Conservation (phyloP, 2,797 vertebrate genomes). For the Craterocephalus amniculus region DNA sequence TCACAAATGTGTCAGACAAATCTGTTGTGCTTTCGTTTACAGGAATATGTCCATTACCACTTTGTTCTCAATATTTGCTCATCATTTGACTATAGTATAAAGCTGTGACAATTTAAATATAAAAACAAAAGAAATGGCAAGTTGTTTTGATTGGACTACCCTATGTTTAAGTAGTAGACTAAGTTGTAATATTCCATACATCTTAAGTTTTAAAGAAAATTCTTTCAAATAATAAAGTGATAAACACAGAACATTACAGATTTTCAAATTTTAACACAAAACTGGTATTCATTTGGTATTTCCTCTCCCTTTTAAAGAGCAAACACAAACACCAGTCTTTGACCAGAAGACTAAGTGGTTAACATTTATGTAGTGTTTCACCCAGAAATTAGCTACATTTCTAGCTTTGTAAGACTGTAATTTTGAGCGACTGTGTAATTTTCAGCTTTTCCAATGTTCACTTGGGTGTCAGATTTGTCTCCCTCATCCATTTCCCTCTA, state of each 20-base stretch:
- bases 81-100: background rate
- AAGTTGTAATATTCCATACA: background rate
- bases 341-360: conserved; percentile 31
- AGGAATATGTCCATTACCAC: background rate
- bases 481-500: conserved; percentile 32
- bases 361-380: conserved; percentile 28
- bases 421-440: conserved; percentile 41
- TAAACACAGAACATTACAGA: background rate
- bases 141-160: background rate
- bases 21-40: no score
- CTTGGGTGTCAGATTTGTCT: conserved; percentile 50
- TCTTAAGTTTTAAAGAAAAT: no score
- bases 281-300: conserved; percentile 2
- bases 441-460: conserved; percentile 38
- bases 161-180: background rate
- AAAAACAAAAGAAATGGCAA: background rate
- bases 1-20: background rate
- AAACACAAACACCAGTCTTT: background rate
- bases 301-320: conserved; percentile 5
- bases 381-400: conserved; percentile 25
- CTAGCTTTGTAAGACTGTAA: conserved; percentile 28
- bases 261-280: background rate
- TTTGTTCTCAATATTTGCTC: background rate
- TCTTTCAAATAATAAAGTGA: conserved; percentile 1
- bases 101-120: background rate